Base-by-base conservation (phyloP, 2,113 vertebrate genomes). In the Gracilinanus agilis region DNA sequence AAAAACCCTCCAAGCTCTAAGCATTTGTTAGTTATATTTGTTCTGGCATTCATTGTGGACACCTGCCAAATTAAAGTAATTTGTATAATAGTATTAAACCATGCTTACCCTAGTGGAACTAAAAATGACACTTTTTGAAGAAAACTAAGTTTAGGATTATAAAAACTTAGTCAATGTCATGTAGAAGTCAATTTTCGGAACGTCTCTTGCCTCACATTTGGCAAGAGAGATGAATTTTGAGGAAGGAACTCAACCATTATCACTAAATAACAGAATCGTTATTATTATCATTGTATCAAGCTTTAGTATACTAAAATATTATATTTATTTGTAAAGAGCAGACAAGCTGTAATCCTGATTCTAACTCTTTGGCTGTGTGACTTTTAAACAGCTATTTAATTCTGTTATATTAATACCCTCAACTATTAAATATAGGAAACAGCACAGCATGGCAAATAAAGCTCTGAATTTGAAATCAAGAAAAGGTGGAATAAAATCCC, bases 1-100 rank as follows among this genome's bases (percentile, higher is more conserved):
- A 95, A 75, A 61, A 67, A 89, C 44, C 88, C 93, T 89, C 88
- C 40, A 88, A 91, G 16, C 93, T 95, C 53, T 40, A 34, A 83
- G 3, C n/a, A 7, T 55, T 91, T 88, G 53, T 91, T 96, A 88
- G 49, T 97, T 93, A 0, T 95, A 67, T 98, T 96, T 92, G 61
- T 95, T 96, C 97, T 96, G 97, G 96, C 95, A 95, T 92, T 91
- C 0, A 1, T 92, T 90, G n/a, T 92, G 93, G 94, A 58, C 67
- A 54, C 11, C 49, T 93, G 90, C 93, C 93, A 91, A 89, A 91
- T 90, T 89, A n/a, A 88, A 58, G 88, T 8, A 58, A 92, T 92
- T 95, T 90, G 40, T 88, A 95, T 67, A 93, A 56, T 93, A 23
- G 23, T 91, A 93, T 93, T 91, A n/a, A 91, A 88, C 88, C 7